Conservation (phyloP, 92 coral and sea anemone species). For the Phenganax stokvisi region DNA sequence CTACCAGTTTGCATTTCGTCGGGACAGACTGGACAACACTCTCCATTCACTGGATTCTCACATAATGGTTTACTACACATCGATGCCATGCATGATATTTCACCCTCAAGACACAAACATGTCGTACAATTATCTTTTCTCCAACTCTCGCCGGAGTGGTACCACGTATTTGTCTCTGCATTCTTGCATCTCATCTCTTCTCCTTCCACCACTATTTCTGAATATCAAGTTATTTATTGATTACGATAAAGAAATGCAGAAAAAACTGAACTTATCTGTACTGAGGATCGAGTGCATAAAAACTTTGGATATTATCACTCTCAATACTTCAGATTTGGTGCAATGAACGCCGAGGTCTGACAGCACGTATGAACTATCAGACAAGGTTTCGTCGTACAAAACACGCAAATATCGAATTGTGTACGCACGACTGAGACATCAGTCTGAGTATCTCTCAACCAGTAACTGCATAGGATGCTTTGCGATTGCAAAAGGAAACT, state of each 20-base stretch:
- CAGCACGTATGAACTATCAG: too few relatives aligned
- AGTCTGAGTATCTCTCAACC: too few relatives aligned
- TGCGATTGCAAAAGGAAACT: neutral
- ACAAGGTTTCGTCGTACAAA: too few relatives aligned
- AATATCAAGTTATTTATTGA: neutral
- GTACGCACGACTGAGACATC: too few relatives aligned
- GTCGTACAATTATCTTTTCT: slow-evolving; percentile 12
- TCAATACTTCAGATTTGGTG: too few relatives aligned
- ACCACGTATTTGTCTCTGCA: slow-evolving; percentile 15
- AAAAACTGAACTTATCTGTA: too few relatives aligned
- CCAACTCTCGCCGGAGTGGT: slow-evolving; percentile 37
- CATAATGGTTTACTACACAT: slow-evolving; percentile 34
- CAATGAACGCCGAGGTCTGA: too few relatives aligned
- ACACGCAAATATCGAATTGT: neutral
- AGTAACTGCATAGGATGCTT: too few relatives aligned
- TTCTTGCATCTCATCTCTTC: slow-evolving; percentile 20
- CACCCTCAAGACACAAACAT: slow-evolving; percentile 34
- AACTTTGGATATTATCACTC: too few relatives aligned
- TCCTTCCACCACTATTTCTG: neutral
- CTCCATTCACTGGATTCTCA: slow-evolving; percentile 25
- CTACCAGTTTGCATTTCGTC: slow-evolving; percentile 8
- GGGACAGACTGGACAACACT: slow-evolving; percentile 42
- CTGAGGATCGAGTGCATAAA: too few relatives aligned
- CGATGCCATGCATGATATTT: slow-evolving; percentile 31
- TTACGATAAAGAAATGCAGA: too few relatives aligned